phyloP scores from a whole-genome alignment of 2,888 invertebrate genomes.

The Neoitamus cyanurus region DNA sequence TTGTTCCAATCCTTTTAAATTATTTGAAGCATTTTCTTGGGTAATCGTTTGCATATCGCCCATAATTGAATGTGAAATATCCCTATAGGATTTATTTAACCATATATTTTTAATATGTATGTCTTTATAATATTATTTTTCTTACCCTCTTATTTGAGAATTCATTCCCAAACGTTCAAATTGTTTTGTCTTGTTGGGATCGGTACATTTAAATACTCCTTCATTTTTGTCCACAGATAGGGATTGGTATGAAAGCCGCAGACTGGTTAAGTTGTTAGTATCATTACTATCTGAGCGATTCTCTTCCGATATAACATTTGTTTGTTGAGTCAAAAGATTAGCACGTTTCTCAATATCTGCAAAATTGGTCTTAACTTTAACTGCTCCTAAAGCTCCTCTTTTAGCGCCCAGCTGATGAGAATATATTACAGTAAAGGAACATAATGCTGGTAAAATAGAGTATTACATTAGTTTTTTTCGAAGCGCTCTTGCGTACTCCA shows the following conservation, averaged over 20 bases:
- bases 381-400: slow-evolving; percentile 92
- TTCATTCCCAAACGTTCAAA: slow-evolving; percentile 96
- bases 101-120: too few species aligned
- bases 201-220: slow-evolving; percentile 75
- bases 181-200: slow-evolving; percentile 87
- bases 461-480: slow-evolving; percentile 77
- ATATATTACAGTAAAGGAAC: slow-evolving; percentile 34
- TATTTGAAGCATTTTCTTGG: slow-evolving; percentile 76
- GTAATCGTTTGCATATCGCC: slow-evolving; percentile 92
- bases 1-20: slow-evolving; percentile 67
- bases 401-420: slow-evolving; percentile 81
- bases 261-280: slow-evolving; percentile 75
- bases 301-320: slow-evolving; percentile 64
- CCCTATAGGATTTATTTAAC: slow-evolving; percentile 64
- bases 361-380: slow-evolving; percentile 93
- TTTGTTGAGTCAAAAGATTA: slow-evolving; percentile 82
- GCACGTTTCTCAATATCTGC: slow-evolving; percentile 94
- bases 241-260: slow-evolving; percentile 83
- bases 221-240: slow-evolving; percentile 75
- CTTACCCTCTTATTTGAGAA: slow-evolving; percentile 66
- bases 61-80: slow-evolving; percentile 86
- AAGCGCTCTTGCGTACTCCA: slow-evolving; percentile 75
- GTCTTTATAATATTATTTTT: not conserved
- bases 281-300: slow-evolving; percentile 72
- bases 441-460: not conserved